Evolutionary conservation across 2,113 vertebrate species (phyloP), one percentile per base, ranked within the genome.

Genomic region (Oceanites oceanicus): DNA sequence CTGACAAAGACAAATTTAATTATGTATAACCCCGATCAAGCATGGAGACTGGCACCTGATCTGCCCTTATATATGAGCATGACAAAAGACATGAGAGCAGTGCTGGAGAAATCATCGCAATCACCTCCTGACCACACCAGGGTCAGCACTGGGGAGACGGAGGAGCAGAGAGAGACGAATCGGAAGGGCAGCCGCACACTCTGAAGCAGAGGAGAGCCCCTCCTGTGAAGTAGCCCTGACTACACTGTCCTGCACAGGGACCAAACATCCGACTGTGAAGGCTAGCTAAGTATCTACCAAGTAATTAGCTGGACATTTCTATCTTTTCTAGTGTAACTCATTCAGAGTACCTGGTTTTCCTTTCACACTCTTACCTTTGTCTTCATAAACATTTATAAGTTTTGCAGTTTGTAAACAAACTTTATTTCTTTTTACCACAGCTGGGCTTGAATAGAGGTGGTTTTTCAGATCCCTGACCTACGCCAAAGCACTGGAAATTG

Each of bases 21-120:
- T 20, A 49, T 9, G 16, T 5, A 49, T 25, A 88, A 58, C 17
- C 19, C 17, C 0, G 1, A 1, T 1, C 6, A 27, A 81, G 45
- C 25, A 22, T 10, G 40, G 30, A 73, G 30, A 36, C 17, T 36
- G 13, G 21, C 25, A 58, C 10, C 25, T 45, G 42, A 5, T 66
- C 50, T 81, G 45, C 61, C 42, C 55, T 56, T 49, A 34, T 47
- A 40, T 20, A 38, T 1, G 14, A 44, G 19, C 18, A 6, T 30
- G 78, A 49, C 34, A 1, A 2, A 58, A 53, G 11, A 29, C 16
- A 34, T 2, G 29, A 84, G 11, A 50, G 13, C 1, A 2, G 10
- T 30, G 20, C 11, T 30, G 49, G 7, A 76, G 38, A n/a, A 79
- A 79, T n/a, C 9, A 68, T 4, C 5, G 3, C 18, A 56, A 63